These are phyloP conservation scores for Trissolcus brochymenae DNA, from an alignment of 2,888 invertebrate species.

Conservation along the genomic window DNA sequence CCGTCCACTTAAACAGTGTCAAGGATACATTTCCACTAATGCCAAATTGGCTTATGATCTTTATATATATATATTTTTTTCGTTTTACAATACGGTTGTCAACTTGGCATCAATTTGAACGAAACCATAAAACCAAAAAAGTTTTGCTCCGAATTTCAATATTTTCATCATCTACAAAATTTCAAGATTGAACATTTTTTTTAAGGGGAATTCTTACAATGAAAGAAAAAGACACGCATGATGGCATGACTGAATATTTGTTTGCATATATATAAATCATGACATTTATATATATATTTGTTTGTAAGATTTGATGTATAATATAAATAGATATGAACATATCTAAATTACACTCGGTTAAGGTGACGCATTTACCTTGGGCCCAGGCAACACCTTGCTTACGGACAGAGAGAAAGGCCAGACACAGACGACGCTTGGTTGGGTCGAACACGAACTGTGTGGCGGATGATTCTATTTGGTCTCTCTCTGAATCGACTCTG, in stretches of 20 bases:
- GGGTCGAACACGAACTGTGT: slow-evolving; percentile 71
- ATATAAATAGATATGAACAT: slow-evolving; percentile 65
- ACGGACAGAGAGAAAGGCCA: slow-evolving; percentile 75
- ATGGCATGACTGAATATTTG: slow-evolving; percentile 16
- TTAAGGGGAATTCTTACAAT: slow-evolving; percentile 21
- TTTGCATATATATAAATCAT: slow-evolving; percentile 5
- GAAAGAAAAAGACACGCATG: slow-evolving; percentile 42
- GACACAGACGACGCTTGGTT: slow-evolving; percentile 73
- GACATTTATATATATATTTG: slow-evolving; percentile 5
- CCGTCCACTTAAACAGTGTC: no score
- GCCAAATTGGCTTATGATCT: no score
- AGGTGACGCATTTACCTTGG: slow-evolving; percentile 77
- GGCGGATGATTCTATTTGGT: slow-evolving; percentile 69
- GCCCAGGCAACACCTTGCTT: slow-evolving; percentile 77
- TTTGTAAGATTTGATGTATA: slow-evolving; percentile 8
- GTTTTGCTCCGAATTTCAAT: no score
- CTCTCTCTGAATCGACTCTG: slow-evolving; percentile 60
- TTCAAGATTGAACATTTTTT: no score
- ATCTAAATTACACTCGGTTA: slow-evolving; percentile 76
- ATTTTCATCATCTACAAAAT: no score
- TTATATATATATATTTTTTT: no score
- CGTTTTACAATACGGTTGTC: neutral
- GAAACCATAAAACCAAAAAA: no score
- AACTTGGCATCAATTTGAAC: neutral
- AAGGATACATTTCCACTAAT: no score